Evolutionary conservation across 2,888 invertebrate genomes (phyloP).

Genomic region (Amphimallon solstitiale): DNA sequence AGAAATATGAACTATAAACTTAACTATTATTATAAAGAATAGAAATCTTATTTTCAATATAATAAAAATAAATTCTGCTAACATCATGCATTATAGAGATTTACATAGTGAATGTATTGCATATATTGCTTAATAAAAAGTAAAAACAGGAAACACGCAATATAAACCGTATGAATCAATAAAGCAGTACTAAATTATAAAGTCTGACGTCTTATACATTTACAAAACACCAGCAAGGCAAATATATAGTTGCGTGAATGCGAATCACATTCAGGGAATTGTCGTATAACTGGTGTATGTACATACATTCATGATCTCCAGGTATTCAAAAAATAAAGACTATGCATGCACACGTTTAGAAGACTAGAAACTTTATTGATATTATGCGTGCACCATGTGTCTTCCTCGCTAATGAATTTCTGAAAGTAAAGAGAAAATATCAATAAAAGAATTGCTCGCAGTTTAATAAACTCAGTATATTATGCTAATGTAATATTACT

Average conservation of each 20-base stretch:
- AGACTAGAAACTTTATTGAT: not conserved
- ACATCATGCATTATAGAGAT: too few species aligned
- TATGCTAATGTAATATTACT: not conserved
- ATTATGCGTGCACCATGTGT: slow-evolving; percentile 6
- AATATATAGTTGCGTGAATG: not conserved
- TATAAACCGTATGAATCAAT: slow-evolving; percentile 12
- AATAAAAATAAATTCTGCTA: too few species aligned
- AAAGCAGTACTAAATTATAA: slow-evolving; percentile 9
- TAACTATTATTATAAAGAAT: too few species aligned
- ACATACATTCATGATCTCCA: too few species aligned
- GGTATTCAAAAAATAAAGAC: not conserved
- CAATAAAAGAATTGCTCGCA: not conserved
- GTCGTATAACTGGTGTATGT: not conserved
- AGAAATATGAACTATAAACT: too few species aligned
- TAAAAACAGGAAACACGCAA: slow-evolving; percentile 5
- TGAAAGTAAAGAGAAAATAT: slow-evolving; percentile 4
- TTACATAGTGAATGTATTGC: not conserved
- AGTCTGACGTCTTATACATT: slow-evolving; percentile 18
- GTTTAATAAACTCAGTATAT: not conserved
- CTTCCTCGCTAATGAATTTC: not conserved
- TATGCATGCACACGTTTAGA: not conserved
- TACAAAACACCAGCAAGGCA: slow-evolving; percentile 8
- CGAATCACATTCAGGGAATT: slow-evolving; percentile 7
- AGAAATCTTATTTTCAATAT: too few species aligned
- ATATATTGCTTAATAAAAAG: slow-evolving; percentile 6